Percentiles rank a stretch among this genome's conserved stretches.
Conservation (phyloP, 2,113 vertebrate genomes). For the Urocynchramus pylzowi region DNA sequence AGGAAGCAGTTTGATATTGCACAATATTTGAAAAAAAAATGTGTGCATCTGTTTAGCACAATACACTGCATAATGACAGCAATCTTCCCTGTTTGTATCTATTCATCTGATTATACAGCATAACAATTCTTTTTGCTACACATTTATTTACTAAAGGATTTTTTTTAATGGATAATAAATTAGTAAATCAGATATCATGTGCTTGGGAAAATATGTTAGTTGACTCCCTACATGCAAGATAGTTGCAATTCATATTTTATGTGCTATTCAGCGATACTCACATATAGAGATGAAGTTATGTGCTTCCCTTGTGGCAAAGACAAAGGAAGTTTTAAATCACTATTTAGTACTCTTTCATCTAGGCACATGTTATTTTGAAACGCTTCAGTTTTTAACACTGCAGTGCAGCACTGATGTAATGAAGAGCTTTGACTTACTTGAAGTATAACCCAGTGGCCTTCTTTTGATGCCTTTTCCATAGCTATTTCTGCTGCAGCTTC, state of each 20-base stretch:
- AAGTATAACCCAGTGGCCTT: constrained; percentile 87
- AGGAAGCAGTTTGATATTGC: constrained; percentile 68
- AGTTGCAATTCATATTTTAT: constrained; percentile 61
- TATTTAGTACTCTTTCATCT: constrained; percentile 69
- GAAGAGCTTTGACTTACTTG: constrained; percentile 77
- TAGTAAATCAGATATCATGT: constrained; percentile 74
- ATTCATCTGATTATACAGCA: constrained; percentile 76
- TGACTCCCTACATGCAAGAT: constrained; percentile 56
- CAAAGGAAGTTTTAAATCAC: constrained; percentile 73
- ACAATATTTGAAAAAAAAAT: constrained; percentile 70
- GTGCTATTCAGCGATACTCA: constrained; percentile 14
- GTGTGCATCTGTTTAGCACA: constrained; percentile 76
- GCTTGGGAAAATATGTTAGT: constrained; percentile 64
- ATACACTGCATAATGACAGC: constrained; percentile 78
- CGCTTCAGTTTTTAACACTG: constrained; percentile 61
- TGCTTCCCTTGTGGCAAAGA: constrained; percentile 44
- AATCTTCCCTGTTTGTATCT: constrained; percentile 78
- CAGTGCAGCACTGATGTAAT: constrained; percentile 64
- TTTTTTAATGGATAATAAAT: constrained; percentile 76
- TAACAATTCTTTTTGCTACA: constrained; percentile 77
- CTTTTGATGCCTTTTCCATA: constrained; percentile 83
- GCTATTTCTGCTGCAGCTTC: constrained; percentile 82
- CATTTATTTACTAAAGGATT: constrained; percentile 74
- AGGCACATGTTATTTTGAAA: constrained; percentile 70
- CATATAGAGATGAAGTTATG: constrained; percentile 24